phyloP scores from a whole-genome alignment of 2,113 vertebrate genomes.

The Brachionichthys hirsutus region DNA sequence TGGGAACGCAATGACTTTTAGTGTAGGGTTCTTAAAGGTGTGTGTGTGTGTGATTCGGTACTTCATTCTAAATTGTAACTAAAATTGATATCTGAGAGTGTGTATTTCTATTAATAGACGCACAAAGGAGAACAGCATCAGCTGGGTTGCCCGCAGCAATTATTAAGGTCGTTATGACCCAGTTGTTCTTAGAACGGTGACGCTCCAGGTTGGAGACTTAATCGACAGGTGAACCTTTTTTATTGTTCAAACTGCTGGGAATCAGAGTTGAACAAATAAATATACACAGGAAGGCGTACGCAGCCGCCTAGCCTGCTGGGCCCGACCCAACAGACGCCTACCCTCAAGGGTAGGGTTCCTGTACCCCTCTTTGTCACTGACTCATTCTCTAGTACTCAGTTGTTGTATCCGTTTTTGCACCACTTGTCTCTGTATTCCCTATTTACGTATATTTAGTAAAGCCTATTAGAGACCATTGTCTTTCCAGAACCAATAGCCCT shows the following conservation, averaged over 20 bases:
- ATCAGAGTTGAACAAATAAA: slow-evolving; percentile 38
- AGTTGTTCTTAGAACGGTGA: slow-evolving; percentile 22
- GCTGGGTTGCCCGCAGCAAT: slow-evolving; percentile 36
- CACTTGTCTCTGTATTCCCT: slow-evolving; percentile 15
- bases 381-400: slow-evolving; percentile 33
- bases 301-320: slow-evolving; percentile 14
- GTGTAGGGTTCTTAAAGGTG: slow-evolving; percentile 11
- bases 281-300: slow-evolving; percentile 9
- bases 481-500: slow-evolving; percentile 42
- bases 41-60: slow-evolving; percentile 45
- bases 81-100: slow-evolving; percentile 39
- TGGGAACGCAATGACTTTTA: slow-evolving; percentile 4
- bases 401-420: background rate
- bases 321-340: slow-evolving; percentile 25
- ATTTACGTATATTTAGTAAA: slow-evolving; percentile 50
- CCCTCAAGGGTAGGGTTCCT: too few relatives aligned
- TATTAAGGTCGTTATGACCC: slow-evolving; percentile 44
- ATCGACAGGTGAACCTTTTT: slow-evolving; percentile 49
- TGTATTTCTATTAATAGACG: slow-evolving; percentile 5
- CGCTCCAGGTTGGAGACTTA: slow-evolving; percentile 32
- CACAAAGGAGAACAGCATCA: slow-evolving; percentile 9
- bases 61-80: slow-evolving; percentile 49
- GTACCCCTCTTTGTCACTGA: background rate
- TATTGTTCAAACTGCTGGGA: slow-evolving; percentile 51
- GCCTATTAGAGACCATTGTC: slow-evolving; percentile 53